Conservation (phyloP, 2,797 vertebrate species). For the Amphiprion clarkii region DNA sequence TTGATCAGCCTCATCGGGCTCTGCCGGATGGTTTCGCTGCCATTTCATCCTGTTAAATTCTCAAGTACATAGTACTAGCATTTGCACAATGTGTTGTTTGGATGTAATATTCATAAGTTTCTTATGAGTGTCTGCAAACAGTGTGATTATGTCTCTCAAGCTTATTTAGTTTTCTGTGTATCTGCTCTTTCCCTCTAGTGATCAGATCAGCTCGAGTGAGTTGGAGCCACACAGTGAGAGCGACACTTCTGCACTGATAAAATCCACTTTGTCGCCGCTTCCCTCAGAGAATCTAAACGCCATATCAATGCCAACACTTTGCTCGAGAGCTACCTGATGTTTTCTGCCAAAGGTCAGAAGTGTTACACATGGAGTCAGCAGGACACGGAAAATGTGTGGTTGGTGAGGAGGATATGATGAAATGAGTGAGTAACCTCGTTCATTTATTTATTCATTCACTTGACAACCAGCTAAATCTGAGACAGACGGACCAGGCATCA, state of each 20-base stretch:
- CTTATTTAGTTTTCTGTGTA: neutral
- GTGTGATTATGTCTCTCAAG: neutral
- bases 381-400: neutral
- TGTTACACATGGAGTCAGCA: neutral
- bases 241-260: conserved; percentile 30
- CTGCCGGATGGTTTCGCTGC: neutral
- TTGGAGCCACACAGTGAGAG: conserved; percentile 24
- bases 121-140: neutral
- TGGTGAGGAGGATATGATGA: too few relatives aligned
- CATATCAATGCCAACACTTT: conserved; percentile 25
- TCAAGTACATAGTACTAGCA: neutral
- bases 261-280: conserved; percentile 24
- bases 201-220: conserved; percentile 17
- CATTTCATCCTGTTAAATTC: neutral
- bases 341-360: neutral
- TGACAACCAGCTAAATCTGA: neutral
- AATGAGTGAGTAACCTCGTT: too few relatives aligned
- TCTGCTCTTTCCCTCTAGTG: conserved; percentile 3
- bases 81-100: conserved; percentile 8
- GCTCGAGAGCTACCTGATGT: conserved; percentile 11
- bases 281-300: conserved; percentile 2
- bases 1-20: neutral
- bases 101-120: conserved; percentile 15
- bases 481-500: too few relatives aligned
- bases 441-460: too few relatives aligned